Percentiles rank a stretch among this genome's conserved stretches.
phyloP scores from a whole-genome alignment of 2,888 invertebrate species.

The Lasioglossum vierecki region DNA sequence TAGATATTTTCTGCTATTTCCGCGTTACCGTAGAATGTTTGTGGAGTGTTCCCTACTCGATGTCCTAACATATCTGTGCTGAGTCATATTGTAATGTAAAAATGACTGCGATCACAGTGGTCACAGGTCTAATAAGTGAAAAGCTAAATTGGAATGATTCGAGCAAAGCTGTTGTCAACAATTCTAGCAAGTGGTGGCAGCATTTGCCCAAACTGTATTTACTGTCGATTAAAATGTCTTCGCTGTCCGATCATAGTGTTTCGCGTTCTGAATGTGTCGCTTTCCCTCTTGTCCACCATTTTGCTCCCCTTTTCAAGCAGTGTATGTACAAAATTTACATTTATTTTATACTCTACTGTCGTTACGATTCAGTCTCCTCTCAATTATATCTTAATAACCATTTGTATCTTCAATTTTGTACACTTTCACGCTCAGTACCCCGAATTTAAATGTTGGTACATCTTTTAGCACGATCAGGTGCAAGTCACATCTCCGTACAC shows the following conservation, averaged over 20 bases:
- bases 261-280: constrained; percentile 15
- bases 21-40: not conserved
- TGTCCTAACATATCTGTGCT: not conserved
- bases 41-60: not conserved
- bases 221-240: constrained; percentile 21
- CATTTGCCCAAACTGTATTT: constrained; percentile 22
- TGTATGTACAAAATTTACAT: constrained; percentile 27
- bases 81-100: constrained; percentile 3
- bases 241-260: not conserved
- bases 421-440: not conserved
- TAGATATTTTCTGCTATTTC: not conserved
- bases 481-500: constrained; percentile 11
- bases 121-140: not conserved
- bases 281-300: not conserved
- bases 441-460: constrained; percentile 32
- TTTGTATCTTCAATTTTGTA: constrained; percentile 27
- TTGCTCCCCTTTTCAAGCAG: not conserved
- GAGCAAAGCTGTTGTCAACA: constrained; percentile 22
- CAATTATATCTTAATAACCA: not conserved
- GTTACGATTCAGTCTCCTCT: not conserved
- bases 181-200: constrained; percentile 4
- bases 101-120: not conserved
- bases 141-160: constrained; percentile 48
- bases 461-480: constrained; percentile 14
- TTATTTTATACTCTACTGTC: not conserved